Evolutionary conservation across 2,113 vertebrate species (phyloP).

Genomic region (Xiphorhynchus elegans): DNA sequence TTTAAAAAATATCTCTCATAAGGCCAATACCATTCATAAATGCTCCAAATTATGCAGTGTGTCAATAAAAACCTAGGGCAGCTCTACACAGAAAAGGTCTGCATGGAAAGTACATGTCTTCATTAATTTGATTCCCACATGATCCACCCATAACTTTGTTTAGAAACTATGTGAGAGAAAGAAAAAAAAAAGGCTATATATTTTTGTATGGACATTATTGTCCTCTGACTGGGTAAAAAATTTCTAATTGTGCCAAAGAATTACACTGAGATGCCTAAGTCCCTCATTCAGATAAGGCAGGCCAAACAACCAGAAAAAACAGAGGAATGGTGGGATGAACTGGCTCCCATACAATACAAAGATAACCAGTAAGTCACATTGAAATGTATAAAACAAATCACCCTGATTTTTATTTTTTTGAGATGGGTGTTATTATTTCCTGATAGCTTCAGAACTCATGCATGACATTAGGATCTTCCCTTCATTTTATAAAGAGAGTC

Average conservation of each 20-base stretch:
- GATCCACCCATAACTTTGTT: background rate
- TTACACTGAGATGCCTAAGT: background rate
- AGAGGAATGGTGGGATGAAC: background rate
- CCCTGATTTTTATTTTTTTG: background rate
- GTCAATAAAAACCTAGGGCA: background rate
- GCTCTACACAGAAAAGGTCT: background rate
- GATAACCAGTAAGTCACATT: background rate
- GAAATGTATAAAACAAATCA: background rate
- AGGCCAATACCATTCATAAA: background rate
- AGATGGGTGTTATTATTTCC: background rate
- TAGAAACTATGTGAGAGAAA: background rate
- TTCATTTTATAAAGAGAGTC: background rate
- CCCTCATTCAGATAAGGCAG: background rate
- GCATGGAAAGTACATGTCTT: background rate
- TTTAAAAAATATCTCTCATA: background rate
- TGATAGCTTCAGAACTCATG: background rate
- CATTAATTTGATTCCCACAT: background rate
- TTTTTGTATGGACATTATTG: background rate
- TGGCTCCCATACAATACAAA: background rate
- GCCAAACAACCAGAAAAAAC: background rate
- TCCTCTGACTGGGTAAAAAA: background rate
- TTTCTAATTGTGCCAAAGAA: background rate
- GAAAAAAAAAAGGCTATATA: accelerated
- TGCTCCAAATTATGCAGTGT: background rate
- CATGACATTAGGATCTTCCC: background rate